Conservation (phyloP, 2,888 invertebrate genomes). For the Ichneumon xanthorius region DNA sequence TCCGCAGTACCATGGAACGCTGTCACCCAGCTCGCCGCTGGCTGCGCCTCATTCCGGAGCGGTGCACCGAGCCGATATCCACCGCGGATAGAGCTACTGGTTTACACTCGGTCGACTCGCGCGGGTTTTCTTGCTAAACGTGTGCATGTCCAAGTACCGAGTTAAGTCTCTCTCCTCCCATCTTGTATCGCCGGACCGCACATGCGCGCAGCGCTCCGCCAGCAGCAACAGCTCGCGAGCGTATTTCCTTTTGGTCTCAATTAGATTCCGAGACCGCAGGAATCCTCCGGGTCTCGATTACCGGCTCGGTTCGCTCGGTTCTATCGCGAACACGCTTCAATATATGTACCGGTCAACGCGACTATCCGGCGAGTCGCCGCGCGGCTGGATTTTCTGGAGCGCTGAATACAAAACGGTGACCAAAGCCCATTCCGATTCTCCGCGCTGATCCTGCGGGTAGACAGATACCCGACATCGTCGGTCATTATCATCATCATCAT, state of each 20-base stretch:
- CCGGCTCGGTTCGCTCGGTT: slow-evolving; percentile 28
- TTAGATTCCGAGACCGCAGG: slow-evolving; percentile 69
- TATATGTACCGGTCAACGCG: slow-evolving; percentile 18
- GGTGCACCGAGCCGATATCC: slow-evolving; percentile 19
- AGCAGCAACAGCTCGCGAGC: slow-evolving; percentile 33
- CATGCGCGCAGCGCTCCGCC: slow-evolving; percentile 20
- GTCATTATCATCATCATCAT: slow-evolving; percentile 43
- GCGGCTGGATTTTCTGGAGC: slow-evolving; percentile 14
- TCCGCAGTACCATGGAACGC: too few species aligned
- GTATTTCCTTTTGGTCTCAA: slow-evolving; percentile 61
- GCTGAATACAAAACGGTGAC: slow-evolving; percentile 21
- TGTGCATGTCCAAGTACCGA: slow-evolving; percentile 29
- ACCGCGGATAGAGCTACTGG: slow-evolving; percentile 32
- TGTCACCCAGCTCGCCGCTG: neutral
- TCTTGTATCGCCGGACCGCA: slow-evolving; percentile 13
- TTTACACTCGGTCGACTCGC: slow-evolving; percentile 27
- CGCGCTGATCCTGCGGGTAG: slow-evolving; percentile 13
- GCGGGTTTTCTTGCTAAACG: slow-evolving; percentile 31
- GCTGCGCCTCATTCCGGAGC: neutral
- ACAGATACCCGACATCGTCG: neutral
- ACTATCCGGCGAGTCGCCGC: neutral
- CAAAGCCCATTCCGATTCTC: slow-evolving; percentile 18
- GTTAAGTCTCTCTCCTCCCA: slow-evolving; percentile 40
- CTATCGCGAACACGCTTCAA: slow-evolving; percentile 31
- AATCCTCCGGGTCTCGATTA: slow-evolving; percentile 63